Percentiles rank a stretch among this genome's conserved stretches.
Conservation (phyloP, 2,888 invertebrate species). For the Neoascia interrupta region DNA sequence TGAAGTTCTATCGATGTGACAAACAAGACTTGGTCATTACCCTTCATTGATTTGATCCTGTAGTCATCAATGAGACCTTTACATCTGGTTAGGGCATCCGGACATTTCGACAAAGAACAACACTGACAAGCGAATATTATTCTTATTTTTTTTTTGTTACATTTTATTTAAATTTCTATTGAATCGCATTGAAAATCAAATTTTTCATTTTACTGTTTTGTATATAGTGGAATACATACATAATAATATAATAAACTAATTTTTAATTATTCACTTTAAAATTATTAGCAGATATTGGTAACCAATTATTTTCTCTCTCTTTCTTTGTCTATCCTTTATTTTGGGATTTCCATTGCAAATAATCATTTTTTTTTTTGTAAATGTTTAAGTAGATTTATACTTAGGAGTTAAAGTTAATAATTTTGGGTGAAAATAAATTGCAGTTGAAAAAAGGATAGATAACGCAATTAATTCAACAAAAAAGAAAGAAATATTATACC, state of each 20-base stretch:
- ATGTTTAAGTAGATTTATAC: background rate
- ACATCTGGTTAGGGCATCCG: too few relatives aligned
- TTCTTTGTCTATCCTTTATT: constrained; percentile 21
- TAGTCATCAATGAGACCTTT: too few relatives aligned
- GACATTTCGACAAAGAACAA: constrained; percentile 1
- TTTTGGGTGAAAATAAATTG: background rate
- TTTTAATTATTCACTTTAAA: constrained; percentile 46
- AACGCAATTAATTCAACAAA: constrained; percentile 18
- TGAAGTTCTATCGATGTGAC: too few relatives aligned
- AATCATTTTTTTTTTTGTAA: constrained; percentile 8
- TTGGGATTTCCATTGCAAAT: constrained; percentile 52
- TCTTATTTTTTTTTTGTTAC: constrained; percentile 17
- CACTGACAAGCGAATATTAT: background rate
- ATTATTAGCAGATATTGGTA: too few relatives aligned
- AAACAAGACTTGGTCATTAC: too few relatives aligned
- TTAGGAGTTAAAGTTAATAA: background rate
- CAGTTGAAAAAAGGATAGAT: background rate
- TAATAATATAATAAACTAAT: constrained; percentile 42
- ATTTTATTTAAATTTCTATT: constrained; percentile 53
- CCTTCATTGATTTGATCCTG: too few relatives aligned
- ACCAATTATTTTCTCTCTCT: constrained; percentile 25
- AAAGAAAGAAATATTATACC: background rate
- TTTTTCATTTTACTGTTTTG: constrained; percentile 28
- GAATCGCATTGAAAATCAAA: constrained; percentile 52
- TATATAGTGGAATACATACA: constrained; percentile 27